Conservation (phyloP, 2,113 vertebrate species). For the Alexandromys fortis region DNA sequence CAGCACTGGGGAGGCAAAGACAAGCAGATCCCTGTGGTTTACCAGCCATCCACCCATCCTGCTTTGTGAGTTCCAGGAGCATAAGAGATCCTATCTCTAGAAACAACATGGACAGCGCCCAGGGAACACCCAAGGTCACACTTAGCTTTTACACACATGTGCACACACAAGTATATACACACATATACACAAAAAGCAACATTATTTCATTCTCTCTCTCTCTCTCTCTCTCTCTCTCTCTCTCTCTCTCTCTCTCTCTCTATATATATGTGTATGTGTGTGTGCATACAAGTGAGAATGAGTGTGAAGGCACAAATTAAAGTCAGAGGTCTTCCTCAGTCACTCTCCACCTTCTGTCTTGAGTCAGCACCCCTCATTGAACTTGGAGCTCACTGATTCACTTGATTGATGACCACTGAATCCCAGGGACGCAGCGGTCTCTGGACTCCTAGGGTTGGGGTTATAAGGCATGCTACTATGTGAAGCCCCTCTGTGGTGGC, state of each 20-base stretch:
- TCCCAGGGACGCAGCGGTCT: no score
- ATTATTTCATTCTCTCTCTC: background rate
- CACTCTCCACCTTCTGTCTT: background rate
- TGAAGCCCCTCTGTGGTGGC: background rate
- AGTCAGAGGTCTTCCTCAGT: background rate
- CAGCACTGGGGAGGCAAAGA: background rate
- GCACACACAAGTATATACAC: background rate
- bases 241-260: background rate
- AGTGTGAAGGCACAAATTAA: background rate
- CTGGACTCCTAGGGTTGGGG: background rate
- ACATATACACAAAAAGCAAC: background rate
- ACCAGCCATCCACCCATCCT: no score
- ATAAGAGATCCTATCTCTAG: background rate
- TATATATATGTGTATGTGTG: background rate
- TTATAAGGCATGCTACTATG: no score
- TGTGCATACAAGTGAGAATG: background rate
- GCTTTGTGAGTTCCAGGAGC: background rate
- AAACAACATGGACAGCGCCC: background rate
- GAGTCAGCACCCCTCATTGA: background rate
- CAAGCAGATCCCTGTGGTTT: background rate
- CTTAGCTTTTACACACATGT: background rate
- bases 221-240: no score
- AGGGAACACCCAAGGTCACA: background rate
- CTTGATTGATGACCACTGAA: background rate
- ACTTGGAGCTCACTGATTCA: background rate